Percentiles rank a stretch among this genome's conserved stretches.
Evolutionary conservation across 2,113 vertebrate species (phyloP).

Genomic region (Nothoprocta perdicaria): DNA sequence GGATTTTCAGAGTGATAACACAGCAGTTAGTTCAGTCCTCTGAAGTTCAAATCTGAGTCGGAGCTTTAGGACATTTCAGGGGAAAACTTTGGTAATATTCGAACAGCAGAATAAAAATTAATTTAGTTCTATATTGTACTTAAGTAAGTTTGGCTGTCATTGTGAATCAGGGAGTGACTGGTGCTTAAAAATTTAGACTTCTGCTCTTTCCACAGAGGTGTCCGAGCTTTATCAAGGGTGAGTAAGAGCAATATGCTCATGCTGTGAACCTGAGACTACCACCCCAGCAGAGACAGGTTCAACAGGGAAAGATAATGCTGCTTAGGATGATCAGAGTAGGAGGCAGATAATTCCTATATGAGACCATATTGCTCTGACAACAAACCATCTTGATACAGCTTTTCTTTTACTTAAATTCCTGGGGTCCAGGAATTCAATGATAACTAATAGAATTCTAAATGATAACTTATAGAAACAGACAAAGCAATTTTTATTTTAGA

Average conservation of each 20-base stretch:
- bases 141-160: background rate
- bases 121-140: background rate
- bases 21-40: background rate
- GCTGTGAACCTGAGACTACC: background rate
- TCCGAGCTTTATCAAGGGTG: background rate
- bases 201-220: background rate
- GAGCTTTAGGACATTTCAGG: background rate
- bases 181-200: background rate
- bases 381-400: background rate
- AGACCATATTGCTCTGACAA: background rate
- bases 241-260: background rate
- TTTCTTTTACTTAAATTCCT: background rate
- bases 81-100: background rate
- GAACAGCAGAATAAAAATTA: background rate
- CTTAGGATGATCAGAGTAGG: background rate
- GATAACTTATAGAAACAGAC: background rate
- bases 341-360: rapidly evolving
- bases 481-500: background rate
- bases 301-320: background rate
- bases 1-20: background rate
- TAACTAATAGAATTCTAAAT: background rate
- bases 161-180: rapidly evolving
- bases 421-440: background rate
- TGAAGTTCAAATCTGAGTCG: background rate
- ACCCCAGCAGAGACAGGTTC: background rate